Base-by-base conservation (phyloP, 2,113 vertebrate genomes). In the Centropus unirufus region DNA sequence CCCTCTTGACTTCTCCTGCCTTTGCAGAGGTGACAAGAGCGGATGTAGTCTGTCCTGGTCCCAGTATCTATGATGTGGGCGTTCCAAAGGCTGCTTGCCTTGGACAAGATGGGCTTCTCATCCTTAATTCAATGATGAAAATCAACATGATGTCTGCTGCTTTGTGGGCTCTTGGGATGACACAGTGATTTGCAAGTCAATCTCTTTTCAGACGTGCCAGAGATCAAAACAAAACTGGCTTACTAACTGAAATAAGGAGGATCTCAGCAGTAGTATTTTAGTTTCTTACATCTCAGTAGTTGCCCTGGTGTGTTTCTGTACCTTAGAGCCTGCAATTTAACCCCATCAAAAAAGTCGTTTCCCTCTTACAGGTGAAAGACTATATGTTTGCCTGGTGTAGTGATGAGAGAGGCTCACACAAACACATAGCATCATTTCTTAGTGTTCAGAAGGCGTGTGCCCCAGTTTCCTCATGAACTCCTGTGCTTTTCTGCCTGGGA, bases 31-130 rank as follows among this genome's bases (percentile, higher is more conserved):
- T 64, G 12, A 74, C 14, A 58, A 34, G 54, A 77, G 10, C 17
- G 9, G 26, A 39, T 0, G 1, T 40, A 34, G 27, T 17, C 47
- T 83, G 30, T 54, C 55, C 64, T 67, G 14, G 64, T 46, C n/a
- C 27, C 40, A 27, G 12, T 8, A 69, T 47, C 30, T 49, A 21
- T 24, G 12, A n/a, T 0, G 1, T 49, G 11, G 9, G 12, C 32
- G 18, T 66, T 87, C 23, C n/a, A 87, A 89, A 52, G 15, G 27
- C 21, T 1, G 0, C 46, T 73, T 86, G n/a, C 29, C 29, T 68
- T 1, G 0, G 32, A 18, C 20, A 32, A 77, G 34, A 68, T 0
- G 0, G 19, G 27, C 24, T 82, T 74, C 51, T 81, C n/a, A 40
- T 40, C 10, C 22, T 57, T 52, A n/a, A 46, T 51, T 89, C 29